phyloP scores from a whole-genome alignment of 2,113 vertebrate genomes.

The Psammodynastes pulverulentus region DNA sequence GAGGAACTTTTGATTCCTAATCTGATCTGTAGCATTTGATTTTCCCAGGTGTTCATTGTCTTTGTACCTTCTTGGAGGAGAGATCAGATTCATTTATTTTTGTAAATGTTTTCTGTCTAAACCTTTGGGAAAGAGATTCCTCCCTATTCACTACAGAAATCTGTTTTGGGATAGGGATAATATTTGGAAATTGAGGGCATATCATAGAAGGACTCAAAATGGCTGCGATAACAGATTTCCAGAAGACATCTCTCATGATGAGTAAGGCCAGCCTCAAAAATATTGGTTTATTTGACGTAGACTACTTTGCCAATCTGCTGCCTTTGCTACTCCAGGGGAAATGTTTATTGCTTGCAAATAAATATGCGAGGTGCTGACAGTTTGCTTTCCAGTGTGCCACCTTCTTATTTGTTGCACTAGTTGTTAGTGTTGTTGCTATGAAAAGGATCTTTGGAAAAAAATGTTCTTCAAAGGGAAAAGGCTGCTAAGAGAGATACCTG shows the following conservation, averaged over 20 bases:
- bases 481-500: neutral
- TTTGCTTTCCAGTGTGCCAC: neutral
- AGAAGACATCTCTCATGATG: neutral
- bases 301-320: neutral
- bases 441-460: neutral
- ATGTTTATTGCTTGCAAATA: neutral
- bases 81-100: neutral
- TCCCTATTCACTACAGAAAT: neutral
- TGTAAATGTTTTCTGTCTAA: neutral
- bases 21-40: neutral
- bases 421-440: neutral
- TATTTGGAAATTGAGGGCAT: neutral
- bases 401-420: neutral
- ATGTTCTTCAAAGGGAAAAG: neutral
- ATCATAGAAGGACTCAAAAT: neutral
- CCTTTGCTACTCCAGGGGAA: neutral
- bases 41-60: neutral
- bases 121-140: neutral
- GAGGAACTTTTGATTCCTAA: neutral
- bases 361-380: neutral
- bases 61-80: neutral
- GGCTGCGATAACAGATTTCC: neutral
- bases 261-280: neutral
- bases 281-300: neutral
- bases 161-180: neutral